A percentile compares a stretch with the other conserved stretches of the same genome.
These are phyloP conservation scores for Capitulum mitella DNA, from an alignment of 2,888 invertebrate species.

Conservation along the genomic window DNA sequence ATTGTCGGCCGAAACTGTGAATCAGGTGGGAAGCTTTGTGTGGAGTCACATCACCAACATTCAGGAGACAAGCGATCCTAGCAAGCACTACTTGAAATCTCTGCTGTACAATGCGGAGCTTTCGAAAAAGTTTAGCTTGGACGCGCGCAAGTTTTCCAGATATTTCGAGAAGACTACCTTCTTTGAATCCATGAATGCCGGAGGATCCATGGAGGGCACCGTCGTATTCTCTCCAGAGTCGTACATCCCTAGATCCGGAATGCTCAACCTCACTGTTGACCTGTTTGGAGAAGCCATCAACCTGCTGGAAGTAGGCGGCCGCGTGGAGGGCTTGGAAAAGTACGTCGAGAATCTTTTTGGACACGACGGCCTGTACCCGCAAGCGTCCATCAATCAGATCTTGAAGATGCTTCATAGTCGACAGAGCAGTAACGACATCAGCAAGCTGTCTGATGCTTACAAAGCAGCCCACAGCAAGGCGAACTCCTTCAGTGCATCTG, in stretches of 20 bases:
- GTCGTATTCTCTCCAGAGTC: constrained; percentile 79
- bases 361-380: constrained; percentile 60
- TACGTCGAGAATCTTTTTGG: constrained; percentile 77
- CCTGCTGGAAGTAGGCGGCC: constrained; percentile 65
- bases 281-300: constrained; percentile 87
- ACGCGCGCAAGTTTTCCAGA: constrained; percentile 81
- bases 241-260: constrained; percentile 69
- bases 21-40: constrained; percentile 90
- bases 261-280: constrained; percentile 73
- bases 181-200: constrained; percentile 79
- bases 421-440: constrained; percentile 29
- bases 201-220: constrained; percentile 71
- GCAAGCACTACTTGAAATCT: constrained; percentile 73
- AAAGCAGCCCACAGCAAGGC: neutral
- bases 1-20: constrained; percentile 64
- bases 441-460: neutral
- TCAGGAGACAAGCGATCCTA: constrained; percentile 64
- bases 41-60: constrained; percentile 89
- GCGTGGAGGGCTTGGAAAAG: constrained; percentile 80
- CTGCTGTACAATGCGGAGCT: constrained; percentile 71
- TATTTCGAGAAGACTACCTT: constrained; percentile 83
- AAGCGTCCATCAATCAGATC: constrained; percentile 41
- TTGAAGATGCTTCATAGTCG: constrained; percentile 37
- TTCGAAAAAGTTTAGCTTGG: constrained; percentile 71
- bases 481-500: constrained; percentile 46